Base-by-base conservation (phyloP, 2,888 invertebrate genomes). In the Xylophagus ater region DNA sequence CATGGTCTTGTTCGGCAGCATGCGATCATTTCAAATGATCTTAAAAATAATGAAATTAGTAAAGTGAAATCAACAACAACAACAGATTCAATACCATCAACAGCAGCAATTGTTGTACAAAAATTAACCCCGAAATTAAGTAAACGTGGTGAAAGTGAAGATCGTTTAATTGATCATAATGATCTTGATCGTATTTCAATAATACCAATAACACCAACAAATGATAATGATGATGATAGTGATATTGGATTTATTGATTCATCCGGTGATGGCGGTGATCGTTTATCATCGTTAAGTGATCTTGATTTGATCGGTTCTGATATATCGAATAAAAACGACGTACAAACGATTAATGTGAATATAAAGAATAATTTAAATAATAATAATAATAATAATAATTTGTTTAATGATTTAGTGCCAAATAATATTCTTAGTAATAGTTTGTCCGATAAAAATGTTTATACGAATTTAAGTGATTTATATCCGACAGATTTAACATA, bases 81-180 rank as follows among this genome's bases (percentile, higher is more conserved):
- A 15, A 4, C 29, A 29, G 4, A 6, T 6, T 9, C 42, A 25
- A 46, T 40, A 28, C 38, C 32, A 10, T 24, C 45, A 8, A 35
- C 45, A 17, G 45, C 34, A 25, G 36, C 43, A n/a, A 42, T 46
- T 9, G 43, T 47, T 6, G 46, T 49, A 35, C 48, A 44, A 6
- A 50, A 48, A 37, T 39, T 52, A 20, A 51, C 50, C 10, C 50
- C 51, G 4, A 52, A 47, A 25, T 32, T 51, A 12, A 48, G 45
- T 33, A n/a, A 17, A 9, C 40, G 45, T 13, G 34, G 34, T 12
- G 39, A 37, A 8, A 41, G 41, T 40, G 45, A 42, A 37, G 46
- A 46, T 40, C 44, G 40, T 12, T 17, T 46, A 25, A 35, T 44
- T 15, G 24, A 19, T 12, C 25, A 36, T 32, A 41, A 36, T 26